A percentile compares a stretch with the other conserved stretches of the same genome.
Conservation (phyloP, 2,888 invertebrate species). For the Drosophila quinaria region DNA sequence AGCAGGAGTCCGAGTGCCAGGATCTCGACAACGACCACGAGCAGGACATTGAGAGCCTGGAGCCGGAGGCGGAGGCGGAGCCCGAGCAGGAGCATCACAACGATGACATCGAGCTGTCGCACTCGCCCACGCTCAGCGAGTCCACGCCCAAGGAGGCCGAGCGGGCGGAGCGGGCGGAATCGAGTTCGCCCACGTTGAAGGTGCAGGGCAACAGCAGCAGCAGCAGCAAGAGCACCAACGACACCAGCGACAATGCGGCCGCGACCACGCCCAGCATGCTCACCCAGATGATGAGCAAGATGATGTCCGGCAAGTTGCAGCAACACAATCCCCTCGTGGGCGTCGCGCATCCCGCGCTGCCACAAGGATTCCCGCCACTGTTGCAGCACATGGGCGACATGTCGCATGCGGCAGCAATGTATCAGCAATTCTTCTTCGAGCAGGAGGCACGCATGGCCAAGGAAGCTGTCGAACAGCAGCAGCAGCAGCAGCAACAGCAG, state of each 20-base stretch:
- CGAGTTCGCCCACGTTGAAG: constrained; percentile 73
- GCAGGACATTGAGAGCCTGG: constrained; percentile 88
- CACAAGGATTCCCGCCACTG: constrained; percentile 87
- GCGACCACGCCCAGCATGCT: constrained; percentile 86
- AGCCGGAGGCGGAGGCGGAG: constrained; percentile 87
- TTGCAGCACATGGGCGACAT: constrained; percentile 87
- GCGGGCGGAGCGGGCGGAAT: constrained; percentile 62
- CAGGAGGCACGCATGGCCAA: constrained; percentile 91
- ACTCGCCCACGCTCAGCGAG: constrained; percentile 73
- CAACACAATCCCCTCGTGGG: constrained; percentile 85
- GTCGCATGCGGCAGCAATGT: constrained; percentile 90
- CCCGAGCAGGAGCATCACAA: constrained; percentile 52
- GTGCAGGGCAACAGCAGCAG: constrained; percentile 49
- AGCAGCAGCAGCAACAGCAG: constrained; percentile 87
- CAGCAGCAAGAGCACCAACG: constrained; percentile 57
- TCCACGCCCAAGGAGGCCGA: constrained; percentile 67
- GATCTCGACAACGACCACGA: constrained; percentile 90
- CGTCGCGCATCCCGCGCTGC: constrained; percentile 86
- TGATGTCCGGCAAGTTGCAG: constrained; percentile 89
- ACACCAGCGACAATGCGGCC: constrained; percentile 39
- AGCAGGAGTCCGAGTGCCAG: constrained; percentile 91
- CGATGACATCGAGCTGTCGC: constrained; percentile 78
- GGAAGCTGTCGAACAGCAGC: constrained; percentile 88
- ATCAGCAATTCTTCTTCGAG: constrained; percentile 92
- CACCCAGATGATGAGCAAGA: constrained; percentile 89